These are phyloP conservation scores for Mactra quadrangularis DNA, from an alignment of 1,140 invertebrate genomes.

Conservation along the genomic window DNA sequence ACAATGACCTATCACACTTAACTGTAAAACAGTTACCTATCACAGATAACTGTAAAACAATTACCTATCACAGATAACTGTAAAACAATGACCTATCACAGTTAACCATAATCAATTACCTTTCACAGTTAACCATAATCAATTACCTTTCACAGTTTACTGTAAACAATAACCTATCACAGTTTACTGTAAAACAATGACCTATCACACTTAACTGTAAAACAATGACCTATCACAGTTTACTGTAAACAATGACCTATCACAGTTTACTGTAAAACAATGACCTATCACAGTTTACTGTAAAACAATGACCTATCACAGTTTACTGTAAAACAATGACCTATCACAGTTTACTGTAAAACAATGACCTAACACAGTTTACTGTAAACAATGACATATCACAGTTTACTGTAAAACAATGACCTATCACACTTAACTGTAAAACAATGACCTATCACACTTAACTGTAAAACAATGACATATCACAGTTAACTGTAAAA, in stretches of 20 bases:
- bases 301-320: slow-evolving; percentile 80
- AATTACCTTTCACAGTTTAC: slow-evolving; percentile 83
- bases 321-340: slow-evolving; percentile 82
- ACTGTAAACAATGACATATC: slow-evolving; percentile 83
- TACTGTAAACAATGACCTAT: background rate
- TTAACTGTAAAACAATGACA: no score
- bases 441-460: no score
- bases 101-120: slow-evolving; percentile 80
- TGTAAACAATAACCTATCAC: slow-evolving; percentile 83
- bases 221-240: background rate
- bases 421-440: no score
- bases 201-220: no score
- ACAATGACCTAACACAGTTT: slow-evolving; percentile 82
- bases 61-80: no score
- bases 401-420: no score
- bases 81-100: no score
- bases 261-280: background rate
- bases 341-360: slow-evolving; percentile 83
- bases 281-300: slow-evolving; percentile 83
- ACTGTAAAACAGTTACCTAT: no score
- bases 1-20: no score
- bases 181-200: slow-evolving; percentile 78
- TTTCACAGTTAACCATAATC: slow-evolving; percentile 83
- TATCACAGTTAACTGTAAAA: slow-evolving; percentile 66
- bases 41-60: no score